A percentile compares a stretch with the other conserved stretches of the same genome.
phyloP scores from a whole-genome alignment of 2,113 vertebrate genomes.

The Hippocampus abdominalis region DNA sequence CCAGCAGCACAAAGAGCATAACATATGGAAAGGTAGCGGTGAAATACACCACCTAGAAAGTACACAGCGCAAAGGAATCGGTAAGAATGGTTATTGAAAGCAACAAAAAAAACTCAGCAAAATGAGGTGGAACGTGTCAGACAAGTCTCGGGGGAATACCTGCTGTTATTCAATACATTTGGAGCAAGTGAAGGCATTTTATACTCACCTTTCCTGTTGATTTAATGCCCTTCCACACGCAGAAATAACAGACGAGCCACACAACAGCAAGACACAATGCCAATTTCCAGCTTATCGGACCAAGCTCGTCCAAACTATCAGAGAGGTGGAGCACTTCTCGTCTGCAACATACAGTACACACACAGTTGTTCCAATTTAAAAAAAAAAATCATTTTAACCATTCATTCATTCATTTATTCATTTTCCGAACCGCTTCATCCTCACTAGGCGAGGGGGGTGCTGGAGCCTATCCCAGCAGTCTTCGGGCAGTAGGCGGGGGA shows the following conservation, averaged over 20 bases:
- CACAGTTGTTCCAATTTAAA: conserved; percentile 5
- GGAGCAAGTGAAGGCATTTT: neutral
- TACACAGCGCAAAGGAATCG: conserved; percentile 11
- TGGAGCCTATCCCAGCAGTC: too few species aligned
- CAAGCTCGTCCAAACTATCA: conserved; percentile 76
- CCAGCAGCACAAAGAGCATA: conserved; percentile 84
- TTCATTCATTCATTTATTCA: too few species aligned
- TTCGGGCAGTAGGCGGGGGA: too few species aligned
- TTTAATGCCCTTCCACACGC: conserved; percentile 81
- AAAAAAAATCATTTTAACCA: neutral
- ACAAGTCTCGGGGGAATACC: neutral
- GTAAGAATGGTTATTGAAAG: neutral
- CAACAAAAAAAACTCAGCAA: neutral
- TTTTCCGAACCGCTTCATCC: too few species aligned
- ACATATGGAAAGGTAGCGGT: conserved; percentile 89
- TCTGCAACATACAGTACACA: conserved; percentile 31
- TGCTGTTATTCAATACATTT: neutral
- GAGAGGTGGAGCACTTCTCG: conserved; percentile 78
- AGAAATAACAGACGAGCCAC: conserved; percentile 82
- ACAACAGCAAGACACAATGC: conserved; percentile 71
- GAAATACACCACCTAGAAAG: conserved; percentile 85
- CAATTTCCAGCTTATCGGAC: conserved; percentile 74
- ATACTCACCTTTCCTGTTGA: conserved; percentile 74
- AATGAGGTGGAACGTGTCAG: neutral
- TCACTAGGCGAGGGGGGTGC: too few species aligned